These are phyloP conservation scores for Sula dactylatra DNA, from an alignment of 2,113 vertebrate species.

Conservation along the genomic window DNA sequence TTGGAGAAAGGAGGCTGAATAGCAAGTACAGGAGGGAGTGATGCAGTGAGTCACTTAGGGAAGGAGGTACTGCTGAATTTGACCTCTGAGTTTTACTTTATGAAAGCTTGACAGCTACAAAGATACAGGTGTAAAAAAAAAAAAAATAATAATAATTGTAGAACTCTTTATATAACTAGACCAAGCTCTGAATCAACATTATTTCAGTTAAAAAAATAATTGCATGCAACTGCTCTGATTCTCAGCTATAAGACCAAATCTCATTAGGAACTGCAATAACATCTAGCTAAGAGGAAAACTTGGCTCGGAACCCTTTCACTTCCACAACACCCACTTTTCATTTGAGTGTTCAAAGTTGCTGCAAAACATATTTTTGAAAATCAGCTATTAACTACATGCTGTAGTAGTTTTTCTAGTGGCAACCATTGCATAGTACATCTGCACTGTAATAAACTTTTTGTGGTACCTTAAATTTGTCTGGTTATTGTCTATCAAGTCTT, in stretches of 20 bases:
- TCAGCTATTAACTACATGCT: background rate
- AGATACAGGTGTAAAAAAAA: background rate
- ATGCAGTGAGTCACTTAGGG: background rate
- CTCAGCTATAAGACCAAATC: background rate
- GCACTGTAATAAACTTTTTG: background rate
- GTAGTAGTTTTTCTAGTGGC: background rate
- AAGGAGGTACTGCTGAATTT: background rate
- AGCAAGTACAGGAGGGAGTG: background rate
- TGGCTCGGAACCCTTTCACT: background rate
- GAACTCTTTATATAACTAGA: background rate
- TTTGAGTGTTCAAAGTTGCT: background rate
- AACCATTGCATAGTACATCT: background rate
- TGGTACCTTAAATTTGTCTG: background rate
- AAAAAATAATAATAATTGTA: background rate
- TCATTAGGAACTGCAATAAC: constrained; percentile 17
- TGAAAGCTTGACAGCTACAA: background rate
- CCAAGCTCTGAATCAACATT: background rate
- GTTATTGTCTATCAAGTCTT: constrained; percentile 24
- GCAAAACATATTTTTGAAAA: background rate
- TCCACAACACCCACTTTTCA: constrained; percentile 1
- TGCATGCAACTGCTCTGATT: background rate
- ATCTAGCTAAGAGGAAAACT: background rate
- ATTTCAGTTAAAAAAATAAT: background rate
- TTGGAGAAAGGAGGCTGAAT: background rate
- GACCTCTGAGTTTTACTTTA: background rate